Conservation (phyloP, 2,113 vertebrate genomes). For the Forbesichthys papilliferus region DNA sequence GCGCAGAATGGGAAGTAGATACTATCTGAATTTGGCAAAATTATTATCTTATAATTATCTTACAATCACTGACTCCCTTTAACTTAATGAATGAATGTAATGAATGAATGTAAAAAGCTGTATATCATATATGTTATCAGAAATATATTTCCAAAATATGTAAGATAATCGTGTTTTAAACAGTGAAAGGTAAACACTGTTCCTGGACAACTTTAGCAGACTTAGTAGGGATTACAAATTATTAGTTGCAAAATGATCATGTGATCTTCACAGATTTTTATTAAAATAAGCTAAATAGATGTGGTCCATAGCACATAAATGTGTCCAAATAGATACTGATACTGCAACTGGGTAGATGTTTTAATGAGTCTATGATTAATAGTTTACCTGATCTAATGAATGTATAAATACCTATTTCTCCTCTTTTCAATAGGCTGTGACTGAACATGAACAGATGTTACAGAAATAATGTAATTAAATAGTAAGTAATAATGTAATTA, state of each 20-base stretch:
- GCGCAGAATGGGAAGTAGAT: no score
- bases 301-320: slow-evolving; percentile 22
- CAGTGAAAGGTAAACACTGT: neutral
- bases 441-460: no score
- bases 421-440: no score
- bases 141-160: neutral
- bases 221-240: slow-evolving; percentile 24
- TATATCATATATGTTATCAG: no score
- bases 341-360: neutral
- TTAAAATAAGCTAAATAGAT: slow-evolving; percentile 33
- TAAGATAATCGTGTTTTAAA: neutral
- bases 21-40: no score
- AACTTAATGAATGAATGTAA: neutral
- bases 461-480: no score
- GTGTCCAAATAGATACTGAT: slow-evolving; percentile 17
- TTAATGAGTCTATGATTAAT: no score
- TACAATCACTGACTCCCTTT: no score
- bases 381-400: no score
- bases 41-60: no score
- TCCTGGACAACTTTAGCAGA: neutral
- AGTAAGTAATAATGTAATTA: no score
- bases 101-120: neutral
- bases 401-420: no score
- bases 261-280: slow-evolving; percentile 39
- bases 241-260: slow-evolving; percentile 8